These are phyloP conservation scores for Xerus rutilus DNA, from an alignment of 2,797 vertebrate species.

Conservation along the genomic window DNA sequence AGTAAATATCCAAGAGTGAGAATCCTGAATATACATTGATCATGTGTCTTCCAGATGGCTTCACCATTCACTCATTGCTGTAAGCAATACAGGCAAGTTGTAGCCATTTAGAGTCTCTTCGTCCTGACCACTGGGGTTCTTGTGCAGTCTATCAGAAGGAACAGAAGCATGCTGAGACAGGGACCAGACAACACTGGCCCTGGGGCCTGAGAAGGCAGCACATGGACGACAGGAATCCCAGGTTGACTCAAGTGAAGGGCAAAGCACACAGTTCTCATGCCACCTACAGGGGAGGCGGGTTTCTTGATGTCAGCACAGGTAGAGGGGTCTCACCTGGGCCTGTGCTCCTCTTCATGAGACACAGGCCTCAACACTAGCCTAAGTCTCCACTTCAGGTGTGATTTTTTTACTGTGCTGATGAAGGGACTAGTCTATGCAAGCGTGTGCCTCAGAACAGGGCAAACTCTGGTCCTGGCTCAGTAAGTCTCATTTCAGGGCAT, in stretches of 20 bases:
- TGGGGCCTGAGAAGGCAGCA: not conserved
- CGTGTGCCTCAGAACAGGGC: not conserved
- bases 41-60: not conserved
- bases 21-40: not conserved
- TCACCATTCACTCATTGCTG: not conserved
- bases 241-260: not conserved
- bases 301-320: too few relatives aligned
- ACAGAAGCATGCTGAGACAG: not conserved
- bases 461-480: not conserved
- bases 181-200: not conserved
- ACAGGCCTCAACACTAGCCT: not conserved
- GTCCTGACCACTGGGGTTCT: too few relatives aligned
- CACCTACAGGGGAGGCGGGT: too few relatives aligned
- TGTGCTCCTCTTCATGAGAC: not conserved
- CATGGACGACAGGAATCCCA: not conserved
- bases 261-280: rapidly evolving
- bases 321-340: too few relatives aligned
- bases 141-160: too few relatives aligned
- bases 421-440: too few relatives aligned
- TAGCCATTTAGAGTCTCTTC: not conserved
- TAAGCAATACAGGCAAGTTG: not conserved
- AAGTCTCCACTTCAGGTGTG: not conserved
- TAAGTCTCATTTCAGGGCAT: not conserved
- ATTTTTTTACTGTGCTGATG: not conserved
- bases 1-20: not conserved